A percentile compares a stretch with the other conserved stretches of the same genome.
Evolutionary conservation across 2,888 invertebrate species (phyloP).

Genomic region (Cactoblastis cactorum): DNA sequence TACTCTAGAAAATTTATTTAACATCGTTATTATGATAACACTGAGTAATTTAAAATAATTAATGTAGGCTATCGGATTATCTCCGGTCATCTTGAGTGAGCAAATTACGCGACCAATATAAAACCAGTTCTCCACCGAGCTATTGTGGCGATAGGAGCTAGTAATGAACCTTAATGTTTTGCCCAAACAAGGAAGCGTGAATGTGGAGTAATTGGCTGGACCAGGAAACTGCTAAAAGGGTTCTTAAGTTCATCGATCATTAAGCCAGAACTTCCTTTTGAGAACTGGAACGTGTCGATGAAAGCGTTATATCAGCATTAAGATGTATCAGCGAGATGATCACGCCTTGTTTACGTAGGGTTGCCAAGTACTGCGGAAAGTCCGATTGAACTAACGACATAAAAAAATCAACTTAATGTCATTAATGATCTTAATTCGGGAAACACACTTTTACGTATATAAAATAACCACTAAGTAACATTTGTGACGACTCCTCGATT

Average conservation of each 20-base stretch:
- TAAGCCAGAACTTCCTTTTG: constrained; percentile 42
- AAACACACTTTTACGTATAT: too few relatives aligned
- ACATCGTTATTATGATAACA: not conserved
- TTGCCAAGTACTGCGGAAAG: not conserved
- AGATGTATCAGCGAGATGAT: constrained; percentile 31
- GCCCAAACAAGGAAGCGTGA: constrained; percentile 59
- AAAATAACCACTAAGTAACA: too few relatives aligned
- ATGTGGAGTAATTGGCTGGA: constrained; percentile 51
- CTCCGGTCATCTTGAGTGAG: constrained; percentile 3
- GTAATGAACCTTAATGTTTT: constrained; percentile 51
- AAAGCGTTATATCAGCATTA: constrained; percentile 30
- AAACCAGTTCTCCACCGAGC: constrained; percentile 42
- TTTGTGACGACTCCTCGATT: too few relatives aligned
- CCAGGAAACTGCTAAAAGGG: constrained; percentile 52
- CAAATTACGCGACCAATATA: constrained; percentile 30
- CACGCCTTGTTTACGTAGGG: constrained; percentile 32
- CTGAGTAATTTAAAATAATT: constrained; percentile 10
- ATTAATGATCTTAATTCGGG: not conserved
- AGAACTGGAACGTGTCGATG: constrained; percentile 35
- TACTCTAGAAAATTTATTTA: not conserved
- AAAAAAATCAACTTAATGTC: not conserved
- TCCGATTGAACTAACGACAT: too few relatives aligned
- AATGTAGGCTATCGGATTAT: constrained; percentile 5
- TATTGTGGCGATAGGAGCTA: constrained; percentile 50
- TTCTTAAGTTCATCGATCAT: constrained; percentile 50